Base-by-base conservation (phyloP, 92 coral and sea anemone species). In the Hydrozoanthus gracilis region DNA sequence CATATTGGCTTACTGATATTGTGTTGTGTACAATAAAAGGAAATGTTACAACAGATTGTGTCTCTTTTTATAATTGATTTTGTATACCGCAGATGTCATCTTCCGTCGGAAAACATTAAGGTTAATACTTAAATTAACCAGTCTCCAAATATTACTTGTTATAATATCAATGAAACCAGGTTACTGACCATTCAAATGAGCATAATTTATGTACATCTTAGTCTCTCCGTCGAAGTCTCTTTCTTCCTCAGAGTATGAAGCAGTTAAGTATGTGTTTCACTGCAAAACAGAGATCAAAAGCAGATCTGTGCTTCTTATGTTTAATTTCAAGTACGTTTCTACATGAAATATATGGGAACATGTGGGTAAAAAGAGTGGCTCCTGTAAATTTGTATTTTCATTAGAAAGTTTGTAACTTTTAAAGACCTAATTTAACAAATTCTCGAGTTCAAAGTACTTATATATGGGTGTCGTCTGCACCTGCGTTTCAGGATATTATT, bases 321-420 rank as follows among this genome's bases (percentile, higher is more conserved):
- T 60, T 60, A 10, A 60, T 60, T 60, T 2, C 3, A 0, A 60
- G 66, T 60, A 60, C 66, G 66, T 60, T 60, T 60, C 16, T n/a
- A 10, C 0, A 60, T 60, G n/a, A 60, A 60, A 60, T n/a, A 60
- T 9, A 58, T 58, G 0, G 65, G 65, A 4, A 58, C 65, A 58
- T 58, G 10, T 60, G 66, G 66, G 66, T 60, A 60, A 60, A 60
- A 60, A 60, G 66, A 60, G 66, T 60, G 66, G 66, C 66, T 60
- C 66, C 16, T 60, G 65, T 58, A 58, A 58, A 0, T 4, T 58
- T 58, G 8, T 58, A 58, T 58, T 58, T 58, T 58, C 65, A 58
- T 9, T 60, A 60, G 66, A 60, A 60, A 60, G 66, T 60, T 60
- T 60, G 66, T 60, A 60, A 60, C 66, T 60, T 60, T 60, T 9